Base-by-base conservation (phyloP, 2,113 vertebrate species). In the Prionailurus bengalensis region DNA sequence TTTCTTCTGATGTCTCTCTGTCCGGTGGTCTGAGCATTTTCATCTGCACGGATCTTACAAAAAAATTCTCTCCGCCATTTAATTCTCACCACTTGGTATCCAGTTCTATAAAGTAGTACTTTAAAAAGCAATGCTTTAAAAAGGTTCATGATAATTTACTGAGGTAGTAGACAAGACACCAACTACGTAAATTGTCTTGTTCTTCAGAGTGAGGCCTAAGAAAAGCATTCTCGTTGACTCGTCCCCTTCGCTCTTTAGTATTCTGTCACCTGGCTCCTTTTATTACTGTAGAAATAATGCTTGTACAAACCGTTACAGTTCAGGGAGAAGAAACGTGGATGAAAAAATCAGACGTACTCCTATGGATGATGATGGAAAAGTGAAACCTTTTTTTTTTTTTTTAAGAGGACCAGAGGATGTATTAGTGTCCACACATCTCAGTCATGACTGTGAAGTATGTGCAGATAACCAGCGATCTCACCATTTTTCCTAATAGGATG, bases 271-370 rank as follows among this genome's bases (percentile, higher is more conserved):
- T 42, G 0, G 51, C 7, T 82, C 27, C 88, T 73, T 78, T 5
- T 11, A 11, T 63, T 27, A 11, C 74, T 45, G 3, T 51, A 51
- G 42, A 86, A 25, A 19, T 33, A 65, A 65, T 73, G 53, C 91
- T 78, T 89, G 12, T 68, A 0, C 61, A 45, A 71, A 16, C 78
- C n/a, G 14, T n/a, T 78, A 71, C 9, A 87, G 42, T 73, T 94
- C 80, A n/a, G 1, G n/a, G 74, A 61, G 78, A 94, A 80, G 83
- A 88, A 80, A 36, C 27, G 88, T 3, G 23, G 3, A 4, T 55
- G 58, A 94, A 73, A 87, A 89, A 92, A 85, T 86, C 45, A 53
- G 86, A 91, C 48, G 31, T 63, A 95, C 74, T 63, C 21, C 17
- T 73, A 5, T 29, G 21, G 83, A 61, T 68, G 13, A 74, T 29